A percentile compares a stretch with the other conserved stretches of the same genome.
Evolutionary conservation across 2,113 vertebrate species (phyloP).

Genomic region (Regulus satrapa): DNA sequence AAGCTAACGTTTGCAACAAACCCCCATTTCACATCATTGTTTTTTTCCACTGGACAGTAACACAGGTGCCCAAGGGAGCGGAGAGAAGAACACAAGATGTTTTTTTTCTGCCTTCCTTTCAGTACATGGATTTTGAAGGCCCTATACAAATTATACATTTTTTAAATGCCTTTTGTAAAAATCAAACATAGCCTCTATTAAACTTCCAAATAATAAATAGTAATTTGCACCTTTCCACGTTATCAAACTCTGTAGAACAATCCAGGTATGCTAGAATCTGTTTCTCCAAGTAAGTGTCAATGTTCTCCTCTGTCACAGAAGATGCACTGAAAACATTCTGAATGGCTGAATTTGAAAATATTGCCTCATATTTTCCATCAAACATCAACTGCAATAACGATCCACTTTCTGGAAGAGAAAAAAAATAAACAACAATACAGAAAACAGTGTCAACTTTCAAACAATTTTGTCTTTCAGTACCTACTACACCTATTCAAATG

Average conservation of each 20-base stretch:
- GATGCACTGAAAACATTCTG: constrained; percentile 74
- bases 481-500: not conserved
- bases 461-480: not conserved
- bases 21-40: not conserved
- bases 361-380: constrained; percentile 79
- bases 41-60: not conserved
- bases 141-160: not conserved
- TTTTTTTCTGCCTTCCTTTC: not conserved
- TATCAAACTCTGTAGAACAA: constrained; percentile 58
- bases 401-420: constrained; percentile 72
- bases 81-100: not conserved
- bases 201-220: not conserved
- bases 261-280: constrained; percentile 79
- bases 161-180: not conserved
- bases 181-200: not conserved
- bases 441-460: not conserved
- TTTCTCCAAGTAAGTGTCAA: constrained; percentile 81
- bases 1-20: not conserved
- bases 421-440: not conserved
- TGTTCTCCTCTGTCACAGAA: constrained; percentile 54
- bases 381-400: constrained; percentile 78
- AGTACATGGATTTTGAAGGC: not conserved
- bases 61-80: accelerated
- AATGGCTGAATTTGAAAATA: constrained; percentile 77
- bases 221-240: constrained; percentile 76